Evolutionary conservation across 2,113 vertebrate genomes (phyloP), one percentile per base, ranked within the genome.

Genomic region (Lates calcarifer): DNA sequence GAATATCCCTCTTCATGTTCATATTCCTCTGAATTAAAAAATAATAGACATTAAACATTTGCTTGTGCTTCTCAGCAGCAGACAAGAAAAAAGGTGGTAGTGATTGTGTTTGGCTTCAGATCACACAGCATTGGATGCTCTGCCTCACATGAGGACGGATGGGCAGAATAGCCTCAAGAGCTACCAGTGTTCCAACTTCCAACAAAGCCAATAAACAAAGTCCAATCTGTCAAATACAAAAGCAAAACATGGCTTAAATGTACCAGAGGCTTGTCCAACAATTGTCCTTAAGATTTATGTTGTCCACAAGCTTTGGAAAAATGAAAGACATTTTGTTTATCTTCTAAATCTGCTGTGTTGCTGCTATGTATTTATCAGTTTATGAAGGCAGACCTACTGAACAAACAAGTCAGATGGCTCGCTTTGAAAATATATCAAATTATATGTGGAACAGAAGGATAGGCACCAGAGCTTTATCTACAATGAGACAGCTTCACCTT

Each of bases 1-100:
- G 66, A 89, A 60, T 29, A 82, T 71, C 58, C n/a, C 13, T 69
- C 6, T 33, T 81, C 22, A 66, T 72, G 26, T 79, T 81, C 77
- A n/a, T 82, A 81, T 89, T 87, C 77, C 12, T 62, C 49, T n/a
- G 24, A 85, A 82, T 78, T 74, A 85, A 89, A 85, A 89, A 91
- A 94, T 83, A 89, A 89, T 43, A 58, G 64, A 72, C 70, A 82
- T 90, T 82, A 81, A 86, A 60, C 85, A 90, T 87, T 89, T 28
- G 78, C 58, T 41, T 55, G 58, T 61, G 64, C 39, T 76, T 47
- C 56, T 79, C 43, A 70, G 69, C 31, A 75, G 63, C 79, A 83
- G 65, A 82, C 41, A 35, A 76, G 60, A 18, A 63, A 74, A 67
- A 66, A 39, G 64, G 74, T 65, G 28, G 82, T 61, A 71, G 82